Evolutionary conservation across 2,888 invertebrate genomes (phyloP).

Genomic region (Drosophila macrospina): DNA sequence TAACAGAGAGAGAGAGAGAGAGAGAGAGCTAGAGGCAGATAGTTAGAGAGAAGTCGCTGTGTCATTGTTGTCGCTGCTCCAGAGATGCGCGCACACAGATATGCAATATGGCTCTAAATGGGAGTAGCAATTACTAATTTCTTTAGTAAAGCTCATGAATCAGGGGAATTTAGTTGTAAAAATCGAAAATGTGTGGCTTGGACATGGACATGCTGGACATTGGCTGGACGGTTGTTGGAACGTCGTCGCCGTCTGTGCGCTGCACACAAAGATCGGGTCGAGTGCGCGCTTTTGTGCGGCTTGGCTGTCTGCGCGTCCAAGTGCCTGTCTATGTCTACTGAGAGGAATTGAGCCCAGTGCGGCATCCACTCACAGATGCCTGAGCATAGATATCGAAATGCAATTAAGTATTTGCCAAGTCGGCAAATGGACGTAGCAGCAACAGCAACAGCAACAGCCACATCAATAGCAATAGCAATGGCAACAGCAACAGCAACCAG

Average conservation of each 20-base stretch:
- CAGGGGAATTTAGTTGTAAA: slow-evolving; percentile 75
- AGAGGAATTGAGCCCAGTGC: slow-evolving; percentile 56
- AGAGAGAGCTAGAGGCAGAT: neutral
- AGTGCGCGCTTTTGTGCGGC: slow-evolving; percentile 1
- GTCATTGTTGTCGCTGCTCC: slow-evolving; percentile 48
- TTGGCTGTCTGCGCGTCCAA: slow-evolving; percentile 44
- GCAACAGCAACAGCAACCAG: neutral
- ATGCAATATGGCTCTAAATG: slow-evolving; percentile 68
- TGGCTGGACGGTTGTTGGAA: slow-evolving; percentile 10
- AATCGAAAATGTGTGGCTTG: slow-evolving; percentile 60
- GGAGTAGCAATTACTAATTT: slow-evolving; percentile 79
- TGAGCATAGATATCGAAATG: slow-evolving; percentile 84
- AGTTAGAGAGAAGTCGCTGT: neutral
- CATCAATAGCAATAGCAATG: slow-evolving; percentile 1
- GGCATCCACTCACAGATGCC: slow-evolving; percentile 82
- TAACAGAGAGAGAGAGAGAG: neutral
- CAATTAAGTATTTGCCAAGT: slow-evolving; percentile 83
- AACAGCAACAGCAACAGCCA: neutral
- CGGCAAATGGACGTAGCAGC: slow-evolving; percentile 58
- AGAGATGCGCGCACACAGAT: slow-evolving; percentile 52
- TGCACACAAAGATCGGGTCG: slow-evolving; percentile 14
- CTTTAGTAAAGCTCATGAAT: slow-evolving; percentile 72
- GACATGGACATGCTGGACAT: slow-evolving; percentile 12
- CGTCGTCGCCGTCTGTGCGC: slow-evolving; percentile 5
- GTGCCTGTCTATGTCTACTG: slow-evolving; percentile 48